Evolutionary conservation across 2,888 invertebrate genomes (phyloP).

Genomic region (Philopedon plagiatum): DNA sequence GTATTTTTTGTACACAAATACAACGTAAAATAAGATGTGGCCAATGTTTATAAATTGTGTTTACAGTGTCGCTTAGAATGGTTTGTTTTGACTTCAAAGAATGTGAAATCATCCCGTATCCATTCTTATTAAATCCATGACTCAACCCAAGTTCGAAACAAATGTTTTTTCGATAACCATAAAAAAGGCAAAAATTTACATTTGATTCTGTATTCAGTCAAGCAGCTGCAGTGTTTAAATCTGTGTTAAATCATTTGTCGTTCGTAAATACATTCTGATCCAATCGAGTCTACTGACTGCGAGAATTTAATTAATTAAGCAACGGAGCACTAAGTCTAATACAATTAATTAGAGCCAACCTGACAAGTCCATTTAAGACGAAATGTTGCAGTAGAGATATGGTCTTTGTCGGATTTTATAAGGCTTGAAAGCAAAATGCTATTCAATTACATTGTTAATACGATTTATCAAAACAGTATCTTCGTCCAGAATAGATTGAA

Average conservation of each 20-base stretch:
- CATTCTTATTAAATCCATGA: too few relatives aligned
- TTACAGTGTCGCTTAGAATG: too few relatives aligned
- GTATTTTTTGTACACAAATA: too few relatives aligned
- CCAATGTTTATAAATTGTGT: too few relatives aligned
- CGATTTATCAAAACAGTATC: neutral
- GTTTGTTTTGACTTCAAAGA: too few relatives aligned
- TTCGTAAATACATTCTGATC: slow-evolving; percentile 28
- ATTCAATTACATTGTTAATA: neutral
- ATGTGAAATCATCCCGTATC: too few relatives aligned
- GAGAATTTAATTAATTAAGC: slow-evolving; percentile 43
- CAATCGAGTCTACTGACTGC: slow-evolving; percentile 23
- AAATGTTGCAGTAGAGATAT: slow-evolving; percentile 25
- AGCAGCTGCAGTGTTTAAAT: neutral
- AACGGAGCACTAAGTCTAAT: slow-evolving; percentile 43
- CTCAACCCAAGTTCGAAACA: too few relatives aligned
- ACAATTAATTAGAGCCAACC: slow-evolving; percentile 43
- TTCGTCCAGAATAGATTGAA: neutral
- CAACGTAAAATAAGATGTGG: too few relatives aligned
- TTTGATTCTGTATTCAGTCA: neutral
- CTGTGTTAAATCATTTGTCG: slow-evolving; percentile 18
- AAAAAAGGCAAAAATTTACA: neutral
- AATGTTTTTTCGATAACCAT: too few relatives aligned
- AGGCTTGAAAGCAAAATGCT: neutral
- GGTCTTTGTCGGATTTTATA: slow-evolving; percentile 5
- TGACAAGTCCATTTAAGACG: slow-evolving; percentile 38